Base-by-base conservation (phyloP, 2,888 invertebrate genomes). In the Mesoligia furuncula region DNA sequence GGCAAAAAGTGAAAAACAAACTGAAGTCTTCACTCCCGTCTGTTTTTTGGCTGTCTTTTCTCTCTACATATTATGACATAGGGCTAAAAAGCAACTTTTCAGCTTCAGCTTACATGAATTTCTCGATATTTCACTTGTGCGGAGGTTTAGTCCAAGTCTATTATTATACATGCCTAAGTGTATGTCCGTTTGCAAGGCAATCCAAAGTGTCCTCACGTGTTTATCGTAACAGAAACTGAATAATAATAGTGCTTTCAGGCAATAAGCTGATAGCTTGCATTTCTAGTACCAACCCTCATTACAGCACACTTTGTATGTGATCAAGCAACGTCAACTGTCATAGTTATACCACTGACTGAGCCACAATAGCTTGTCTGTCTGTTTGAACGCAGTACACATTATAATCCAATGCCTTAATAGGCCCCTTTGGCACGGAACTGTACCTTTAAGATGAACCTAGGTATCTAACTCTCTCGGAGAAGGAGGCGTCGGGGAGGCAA, bases 401-500 rank as follows among this genome's bases (percentile, higher is more conserved):
- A n/a, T 57, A 64, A 80, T 80, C 54, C 27, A 20, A 13, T 48
- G 57, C 31, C 48, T 13, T 24, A 8, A 45, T 42, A 66, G 20
- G 13, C 20, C 67, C 3, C 13, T 27, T 20, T n/a, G 27, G 6
- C 27, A 45, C 11, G 4, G 42, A 0, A 6, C 31, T 31, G 20
- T 42, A 17, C 15, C n/a, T 31, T 42, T 20, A 13, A 51, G 27
- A 17, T 57, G 13, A 36, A 31, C 27, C 15, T 45, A 2, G 7
- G 7, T 24, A 24, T 20, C 31, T 62, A 61, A 36, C 36, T 36
- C 36, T 36, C 36, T 36, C 5, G 36, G 36, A 36, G 36, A 36
- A 36, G 36, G 36, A 36, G 36, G 36, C 36, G 36, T 36, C 36
- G 36, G 36, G 36, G 36, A 36, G 36, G 36, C 36, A 5, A 36